These are phyloP conservation scores for Antechinus stuartii DNA, from an alignment of 2,113 vertebrate genomes.

Conservation along the genomic window DNA sequence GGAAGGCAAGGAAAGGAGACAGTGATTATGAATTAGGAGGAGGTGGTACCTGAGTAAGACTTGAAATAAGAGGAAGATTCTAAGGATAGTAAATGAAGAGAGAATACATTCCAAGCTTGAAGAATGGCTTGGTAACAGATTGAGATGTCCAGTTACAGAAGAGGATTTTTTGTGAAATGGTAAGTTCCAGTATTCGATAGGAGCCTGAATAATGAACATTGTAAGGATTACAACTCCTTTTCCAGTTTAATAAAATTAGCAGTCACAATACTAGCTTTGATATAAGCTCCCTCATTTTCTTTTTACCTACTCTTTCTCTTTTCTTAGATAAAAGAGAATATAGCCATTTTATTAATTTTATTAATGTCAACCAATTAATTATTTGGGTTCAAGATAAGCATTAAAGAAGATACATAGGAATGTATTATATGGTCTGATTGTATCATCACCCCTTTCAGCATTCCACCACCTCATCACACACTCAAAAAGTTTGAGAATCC, in stretches of 20 bases:
- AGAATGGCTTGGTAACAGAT: not conserved
- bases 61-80: not conserved
- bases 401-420: slow-evolving; percentile 16
- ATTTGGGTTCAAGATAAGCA: not conserved
- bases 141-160: no score
- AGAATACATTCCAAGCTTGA: not conserved
- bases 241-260: slow-evolving; percentile 53
- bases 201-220: no score
- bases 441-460: no score
- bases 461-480: no score
- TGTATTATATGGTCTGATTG: not conserved
- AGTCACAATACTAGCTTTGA: slow-evolving; percentile 50
- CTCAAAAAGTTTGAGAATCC: not conserved
- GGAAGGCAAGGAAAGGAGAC: not conserved
- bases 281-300: slow-evolving; percentile 50
- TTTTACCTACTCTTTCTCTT: slow-evolving; percentile 10
- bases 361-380: not conserved
- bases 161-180: no score
- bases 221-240: not conserved
- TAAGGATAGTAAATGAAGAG: not conserved
- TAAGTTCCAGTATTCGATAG: no score
- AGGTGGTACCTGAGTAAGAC: not conserved
- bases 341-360: slow-evolving; percentile 37
- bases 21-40: not conserved
- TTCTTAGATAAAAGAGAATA: slow-evolving; percentile 36